These are phyloP conservation scores for Tauraco erythrolophus DNA, from an alignment of 2,113 vertebrate species.

Conservation along the genomic window DNA sequence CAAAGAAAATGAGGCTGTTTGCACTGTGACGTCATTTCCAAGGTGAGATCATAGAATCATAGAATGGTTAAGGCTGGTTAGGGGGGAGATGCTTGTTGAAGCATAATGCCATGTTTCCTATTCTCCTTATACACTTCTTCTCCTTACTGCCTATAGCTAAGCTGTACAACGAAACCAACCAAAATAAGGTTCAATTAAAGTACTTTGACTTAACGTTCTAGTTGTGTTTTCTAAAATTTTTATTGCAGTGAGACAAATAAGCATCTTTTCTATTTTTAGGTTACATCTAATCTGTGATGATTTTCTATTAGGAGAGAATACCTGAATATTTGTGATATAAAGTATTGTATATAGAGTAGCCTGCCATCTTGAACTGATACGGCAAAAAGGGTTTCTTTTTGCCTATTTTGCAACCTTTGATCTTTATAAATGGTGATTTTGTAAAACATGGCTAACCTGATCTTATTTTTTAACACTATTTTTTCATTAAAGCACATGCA, in stretches of 20 bases:
- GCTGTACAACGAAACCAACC: neutral
- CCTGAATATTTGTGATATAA: neutral
- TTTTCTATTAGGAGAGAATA: neutral
- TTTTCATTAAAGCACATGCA: neutral
- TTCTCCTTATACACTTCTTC: neutral
- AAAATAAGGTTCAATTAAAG: neutral
- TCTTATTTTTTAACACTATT: neutral
- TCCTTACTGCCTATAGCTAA: neutral
- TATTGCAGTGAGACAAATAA: neutral
- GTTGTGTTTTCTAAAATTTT: neutral
- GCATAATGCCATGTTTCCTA: neutral
- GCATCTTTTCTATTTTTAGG: neutral
- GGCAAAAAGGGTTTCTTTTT: neutral
- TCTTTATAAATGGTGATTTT: neutral
- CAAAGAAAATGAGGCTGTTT: constrained; percentile 85
- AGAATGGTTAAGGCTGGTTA: too few species aligned
- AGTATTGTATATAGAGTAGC: neutral
- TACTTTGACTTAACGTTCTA: neutral
- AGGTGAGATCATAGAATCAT: too few species aligned
- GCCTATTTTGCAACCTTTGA: neutral
- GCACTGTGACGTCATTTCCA: constrained; percentile 94
- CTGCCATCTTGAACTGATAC: neutral
- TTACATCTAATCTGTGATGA: neutral
- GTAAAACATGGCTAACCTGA: neutral
- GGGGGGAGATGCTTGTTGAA: neutral